Evolutionary conservation across 1,140 invertebrate genomes (phyloP).

Genomic region (Heliothis subflexa): DNA sequence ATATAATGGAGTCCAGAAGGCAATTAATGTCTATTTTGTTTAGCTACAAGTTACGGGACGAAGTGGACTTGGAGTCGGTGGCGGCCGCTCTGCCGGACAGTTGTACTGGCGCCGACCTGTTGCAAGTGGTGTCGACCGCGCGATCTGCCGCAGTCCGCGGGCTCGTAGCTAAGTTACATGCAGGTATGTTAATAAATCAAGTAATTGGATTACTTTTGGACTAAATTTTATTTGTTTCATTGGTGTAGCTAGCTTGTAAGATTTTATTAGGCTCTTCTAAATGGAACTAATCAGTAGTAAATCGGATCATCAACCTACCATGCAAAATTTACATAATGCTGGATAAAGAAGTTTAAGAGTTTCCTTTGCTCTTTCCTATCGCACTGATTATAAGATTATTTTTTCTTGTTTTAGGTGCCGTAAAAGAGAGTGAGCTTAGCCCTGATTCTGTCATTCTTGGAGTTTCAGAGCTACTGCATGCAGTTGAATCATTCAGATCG

Average conservation of each 20-base stretch:
- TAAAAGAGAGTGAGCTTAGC: constrained; percentile 77
- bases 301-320: too few relatives aligned
- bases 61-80: constrained; percentile 72
- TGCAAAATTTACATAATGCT: too few relatives aligned
- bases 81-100: constrained; percentile 74
- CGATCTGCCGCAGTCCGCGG: constrained; percentile 70
- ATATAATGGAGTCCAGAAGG: too few relatives aligned
- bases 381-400: neutral
- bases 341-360: too few relatives aligned
- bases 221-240: too few relatives aligned
- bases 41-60: constrained; percentile 72
- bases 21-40: too few relatives aligned
- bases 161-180: constrained; percentile 63
- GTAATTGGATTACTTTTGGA: too few relatives aligned
- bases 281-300: too few relatives aligned
- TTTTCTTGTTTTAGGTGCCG: constrained; percentile 61
- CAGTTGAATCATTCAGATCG: constrained; percentile 74
- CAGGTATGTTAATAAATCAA: constrained; percentile 56
- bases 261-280: too few relatives aligned
- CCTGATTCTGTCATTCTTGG: constrained; percentile 73
- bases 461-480: constrained; percentile 70
- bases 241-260: too few relatives aligned
- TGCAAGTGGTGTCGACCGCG: constrained; percentile 75
- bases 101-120: constrained; percentile 81
- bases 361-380: neutral